Evolutionary conservation across 2,113 vertebrate species (phyloP).

Genomic region (Oophaga pumilio): DNA sequence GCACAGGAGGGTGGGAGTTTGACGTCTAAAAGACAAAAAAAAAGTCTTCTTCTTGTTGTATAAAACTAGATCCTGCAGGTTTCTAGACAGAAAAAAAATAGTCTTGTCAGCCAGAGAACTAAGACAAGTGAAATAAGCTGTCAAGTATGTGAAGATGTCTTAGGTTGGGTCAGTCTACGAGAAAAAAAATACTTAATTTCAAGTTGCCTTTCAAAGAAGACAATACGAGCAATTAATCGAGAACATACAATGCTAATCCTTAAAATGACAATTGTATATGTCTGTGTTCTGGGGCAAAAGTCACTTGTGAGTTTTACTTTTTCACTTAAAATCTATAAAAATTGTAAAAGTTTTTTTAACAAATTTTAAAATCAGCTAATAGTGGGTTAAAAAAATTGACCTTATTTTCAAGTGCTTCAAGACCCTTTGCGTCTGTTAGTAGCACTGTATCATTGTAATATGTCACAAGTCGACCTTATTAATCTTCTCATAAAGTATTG

Average conservation of each 20-base stretch:
- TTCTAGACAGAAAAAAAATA: slow-evolving; percentile 30
- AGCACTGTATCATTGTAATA: no score
- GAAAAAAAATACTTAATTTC: not conserved
- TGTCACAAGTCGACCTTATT: no score
- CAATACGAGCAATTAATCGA: slow-evolving; percentile 16
- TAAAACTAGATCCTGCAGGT: slow-evolving; percentile 32
- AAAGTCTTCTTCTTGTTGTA: slow-evolving; percentile 6
- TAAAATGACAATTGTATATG: not conserved
- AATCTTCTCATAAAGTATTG: no score
- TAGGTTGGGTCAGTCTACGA: slow-evolving; percentile 5
- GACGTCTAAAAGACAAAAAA: not conserved
- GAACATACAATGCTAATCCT: slow-evolving; percentile 6
- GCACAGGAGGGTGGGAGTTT: slow-evolving; percentile 31
- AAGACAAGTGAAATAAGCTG: slow-evolving; percentile 17
- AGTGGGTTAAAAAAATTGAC: no score
- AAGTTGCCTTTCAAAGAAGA: slow-evolving; percentile 18
- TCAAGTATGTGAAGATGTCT: not conserved
- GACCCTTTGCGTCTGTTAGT: no score
- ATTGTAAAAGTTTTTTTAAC: not conserved
- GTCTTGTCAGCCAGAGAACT: not conserved
- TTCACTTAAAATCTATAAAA: not conserved
- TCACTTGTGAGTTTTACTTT: not conserved
- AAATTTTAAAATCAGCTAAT: not conserved
- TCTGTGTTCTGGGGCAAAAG: not conserved
- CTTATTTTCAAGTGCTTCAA: no score